phyloP scores from a whole-genome alignment of 2,888 invertebrate genomes.

The Zhengitettix transpicula region DNA sequence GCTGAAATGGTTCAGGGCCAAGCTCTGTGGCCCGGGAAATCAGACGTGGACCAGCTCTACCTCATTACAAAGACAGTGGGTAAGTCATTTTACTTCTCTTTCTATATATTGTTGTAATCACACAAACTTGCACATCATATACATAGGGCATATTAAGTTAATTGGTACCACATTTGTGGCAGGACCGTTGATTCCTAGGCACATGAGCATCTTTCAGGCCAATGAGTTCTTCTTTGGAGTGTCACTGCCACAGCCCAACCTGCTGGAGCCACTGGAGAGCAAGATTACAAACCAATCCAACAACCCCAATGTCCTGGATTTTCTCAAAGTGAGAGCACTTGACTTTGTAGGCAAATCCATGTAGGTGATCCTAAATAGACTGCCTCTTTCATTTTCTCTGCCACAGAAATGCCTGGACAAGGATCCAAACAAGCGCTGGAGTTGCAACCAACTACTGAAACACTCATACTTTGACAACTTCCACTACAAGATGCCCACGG shows the following conservation, averaged over 20 bases:
- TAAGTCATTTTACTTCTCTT: slow-evolving; percentile 9
- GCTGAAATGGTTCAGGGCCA: slow-evolving; percentile 79
- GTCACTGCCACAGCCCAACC: slow-evolving; percentile 79
- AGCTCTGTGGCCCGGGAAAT: slow-evolving; percentile 95
- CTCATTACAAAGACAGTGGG: slow-evolving; percentile 85
- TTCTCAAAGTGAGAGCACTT: slow-evolving; percentile 49
- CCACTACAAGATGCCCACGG: slow-evolving; percentile 60
- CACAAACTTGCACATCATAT: neutral
- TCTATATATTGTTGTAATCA: neutral
- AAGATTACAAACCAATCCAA: slow-evolving; percentile 50
- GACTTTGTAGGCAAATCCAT: neutral
- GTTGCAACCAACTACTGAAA: slow-evolving; percentile 74
- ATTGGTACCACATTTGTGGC: slow-evolving; percentile 7
- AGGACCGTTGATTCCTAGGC: slow-evolving; percentile 81
- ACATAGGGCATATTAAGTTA: too few relatives aligned
- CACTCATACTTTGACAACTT: slow-evolving; percentile 89
- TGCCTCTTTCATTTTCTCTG: neutral
- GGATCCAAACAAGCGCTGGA: slow-evolving; percentile 81
- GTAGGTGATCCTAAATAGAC: neutral
- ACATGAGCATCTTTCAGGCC: slow-evolving; percentile 88
- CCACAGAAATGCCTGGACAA: slow-evolving; percentile 76
- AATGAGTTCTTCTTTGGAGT: slow-evolving; percentile 92
- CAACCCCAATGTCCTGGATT: slow-evolving; percentile 57
- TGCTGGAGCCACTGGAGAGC: slow-evolving; percentile 65
- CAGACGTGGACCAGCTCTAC: slow-evolving; percentile 95